Conservation (phyloP, 2,888 invertebrate species). For the Hedychridium roseum region DNA sequence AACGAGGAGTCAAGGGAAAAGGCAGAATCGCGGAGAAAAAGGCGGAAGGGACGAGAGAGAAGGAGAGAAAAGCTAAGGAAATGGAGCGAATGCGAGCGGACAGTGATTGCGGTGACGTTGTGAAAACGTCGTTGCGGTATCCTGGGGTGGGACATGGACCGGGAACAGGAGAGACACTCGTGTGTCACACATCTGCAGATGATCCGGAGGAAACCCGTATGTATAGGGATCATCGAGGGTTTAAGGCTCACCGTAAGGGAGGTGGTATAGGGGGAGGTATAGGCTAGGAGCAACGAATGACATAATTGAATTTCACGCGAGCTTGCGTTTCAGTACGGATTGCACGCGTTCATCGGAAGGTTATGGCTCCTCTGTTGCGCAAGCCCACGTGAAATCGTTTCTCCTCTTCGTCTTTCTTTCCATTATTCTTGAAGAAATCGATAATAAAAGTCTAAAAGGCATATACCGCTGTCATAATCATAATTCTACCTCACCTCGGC, state of each 20-base stretch:
- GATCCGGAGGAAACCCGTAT: constrained; percentile 29
- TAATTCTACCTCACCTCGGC: too few relatives aligned
- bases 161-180: constrained; percentile 33
- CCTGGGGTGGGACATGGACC: constrained; percentile 16
- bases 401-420: too few relatives aligned
- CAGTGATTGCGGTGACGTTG: constrained; percentile 53
- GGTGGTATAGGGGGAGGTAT: constrained; percentile 16
- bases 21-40: constrained; percentile 7
- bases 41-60: constrained; percentile 4
- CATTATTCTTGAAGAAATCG: too few relatives aligned
- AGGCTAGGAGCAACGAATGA: constrained; percentile 46
- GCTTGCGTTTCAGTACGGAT: too few relatives aligned
- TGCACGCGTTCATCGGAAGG: too few relatives aligned
- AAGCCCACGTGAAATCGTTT: too few relatives aligned
- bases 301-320: constrained; percentile 60
- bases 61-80: constrained; percentile 16
- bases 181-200: constrained; percentile 57
- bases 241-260: constrained; percentile 31
- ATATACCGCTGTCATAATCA: too few relatives aligned
- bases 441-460: too few relatives aligned
- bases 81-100: constrained; percentile 46
- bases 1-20: constrained; percentile 6
- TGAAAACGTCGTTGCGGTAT: constrained; percentile 43
- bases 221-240: constrained; percentile 31
- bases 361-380: too few relatives aligned